Evolutionary conservation across 1,140 invertebrate genomes (phyloP).

Genomic region (Wasmannia auropunctata): DNA sequence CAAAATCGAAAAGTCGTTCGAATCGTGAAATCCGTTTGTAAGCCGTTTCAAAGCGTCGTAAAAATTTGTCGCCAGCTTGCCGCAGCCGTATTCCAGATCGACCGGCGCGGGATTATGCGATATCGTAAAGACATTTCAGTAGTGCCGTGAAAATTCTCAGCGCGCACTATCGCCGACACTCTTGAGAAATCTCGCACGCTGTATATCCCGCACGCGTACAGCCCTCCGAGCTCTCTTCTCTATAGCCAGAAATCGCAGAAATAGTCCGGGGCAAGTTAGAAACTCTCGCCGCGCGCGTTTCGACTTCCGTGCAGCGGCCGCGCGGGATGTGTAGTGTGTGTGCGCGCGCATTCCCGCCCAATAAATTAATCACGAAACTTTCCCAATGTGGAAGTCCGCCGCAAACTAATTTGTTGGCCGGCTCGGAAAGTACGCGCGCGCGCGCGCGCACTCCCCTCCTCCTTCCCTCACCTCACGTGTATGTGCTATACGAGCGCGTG

Average conservation of each 20-base stretch:
- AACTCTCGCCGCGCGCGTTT: conserved; percentile 46
- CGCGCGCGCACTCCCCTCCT: background rate
- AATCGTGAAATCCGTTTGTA: background rate
- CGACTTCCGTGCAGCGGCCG: conserved; percentile 31
- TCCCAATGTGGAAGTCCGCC: conserved; percentile 5
- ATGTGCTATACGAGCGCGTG: background rate
- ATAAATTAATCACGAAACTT: conserved; percentile 58
- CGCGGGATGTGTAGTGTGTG: background rate
- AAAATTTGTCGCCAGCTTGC: conserved; percentile 42
- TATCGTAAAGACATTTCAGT: conserved; percentile 41
- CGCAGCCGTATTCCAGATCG: background rate
- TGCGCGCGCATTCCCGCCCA: background rate
- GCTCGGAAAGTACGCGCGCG: conserved; percentile 55
- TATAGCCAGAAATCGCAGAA: conserved; percentile 34
- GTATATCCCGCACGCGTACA: conserved; percentile 15
- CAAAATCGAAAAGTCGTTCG: background rate
- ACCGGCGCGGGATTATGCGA: background rate
- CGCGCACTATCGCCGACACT: background rate
- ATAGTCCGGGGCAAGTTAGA: conserved; percentile 44
- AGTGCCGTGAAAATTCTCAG: conserved; percentile 19
- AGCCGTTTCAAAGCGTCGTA: conserved; percentile 4
- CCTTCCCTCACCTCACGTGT: background rate
- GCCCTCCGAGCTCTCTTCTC: background rate
- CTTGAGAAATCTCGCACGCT: background rate
- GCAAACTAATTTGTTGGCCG: conserved; percentile 60